phyloP scores from a whole-genome alignment of 2,797 vertebrate species.

The Molossus molossus region DNA sequence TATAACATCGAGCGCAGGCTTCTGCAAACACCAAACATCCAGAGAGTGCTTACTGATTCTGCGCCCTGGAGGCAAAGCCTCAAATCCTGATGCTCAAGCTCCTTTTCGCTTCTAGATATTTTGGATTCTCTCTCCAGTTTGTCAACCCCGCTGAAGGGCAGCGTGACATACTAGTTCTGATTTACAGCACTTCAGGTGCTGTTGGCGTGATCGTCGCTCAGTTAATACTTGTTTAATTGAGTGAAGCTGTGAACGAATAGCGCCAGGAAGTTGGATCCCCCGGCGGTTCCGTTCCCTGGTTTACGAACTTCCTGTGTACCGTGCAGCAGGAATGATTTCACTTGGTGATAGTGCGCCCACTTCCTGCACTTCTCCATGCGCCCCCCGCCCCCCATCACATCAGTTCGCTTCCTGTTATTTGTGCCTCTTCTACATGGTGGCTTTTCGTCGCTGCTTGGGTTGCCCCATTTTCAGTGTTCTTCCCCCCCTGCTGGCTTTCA shows the following conservation, averaged over 20 bases:
- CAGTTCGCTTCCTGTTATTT: not conserved
- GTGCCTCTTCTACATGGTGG: not conserved
- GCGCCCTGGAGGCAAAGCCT: not conserved
- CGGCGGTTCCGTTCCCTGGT: not conserved
- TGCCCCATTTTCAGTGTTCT: not conserved
- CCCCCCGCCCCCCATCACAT: not conserved
- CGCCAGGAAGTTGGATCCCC: not conserved
- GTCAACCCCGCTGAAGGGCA: not conserved
- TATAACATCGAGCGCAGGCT: not conserved
- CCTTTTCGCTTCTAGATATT: not conserved
- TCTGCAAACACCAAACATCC: not conserved
- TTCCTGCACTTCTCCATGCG: not conserved
- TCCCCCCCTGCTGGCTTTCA: not conserved
- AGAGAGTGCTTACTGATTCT: not conserved
- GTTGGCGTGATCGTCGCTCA: not conserved
- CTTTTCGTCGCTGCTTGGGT: not conserved
- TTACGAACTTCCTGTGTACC: not conserved
- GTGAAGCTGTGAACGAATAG: not conserved
- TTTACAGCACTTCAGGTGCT: not conserved
- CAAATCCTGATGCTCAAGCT: conserved; percentile 25
- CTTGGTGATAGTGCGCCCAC: accelerated
- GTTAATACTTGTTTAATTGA: conserved; percentile 24
- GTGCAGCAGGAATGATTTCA: not conserved
- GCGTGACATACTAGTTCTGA: not conserved
- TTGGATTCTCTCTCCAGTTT: not conserved